Evolutionary conservation across 2,113 vertebrate genomes (phyloP).

Genomic region (Bujurquina vittata): DNA sequence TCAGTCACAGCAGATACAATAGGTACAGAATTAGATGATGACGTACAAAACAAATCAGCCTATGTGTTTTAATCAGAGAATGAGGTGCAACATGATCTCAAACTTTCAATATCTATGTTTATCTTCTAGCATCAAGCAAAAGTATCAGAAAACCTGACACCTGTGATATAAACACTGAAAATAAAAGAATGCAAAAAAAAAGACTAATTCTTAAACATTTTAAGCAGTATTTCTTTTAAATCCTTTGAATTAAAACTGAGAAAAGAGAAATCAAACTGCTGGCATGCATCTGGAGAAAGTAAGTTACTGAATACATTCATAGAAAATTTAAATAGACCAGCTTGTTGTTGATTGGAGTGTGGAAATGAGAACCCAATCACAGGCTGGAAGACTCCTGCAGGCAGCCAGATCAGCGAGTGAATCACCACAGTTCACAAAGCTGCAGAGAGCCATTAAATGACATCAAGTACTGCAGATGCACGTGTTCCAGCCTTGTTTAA

Average conservation of each 20-base stretch:
- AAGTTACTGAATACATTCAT: not conserved
- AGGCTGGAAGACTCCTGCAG: conserved; percentile 15
- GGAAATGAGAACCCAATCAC: conserved; percentile 43
- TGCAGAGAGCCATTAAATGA: conserved; percentile 10
- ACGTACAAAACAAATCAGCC: not conserved
- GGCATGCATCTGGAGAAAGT: not conserved
- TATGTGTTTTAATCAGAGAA: not conserved
- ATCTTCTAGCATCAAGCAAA: not conserved
- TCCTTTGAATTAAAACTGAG: not conserved
- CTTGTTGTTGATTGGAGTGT: conserved; percentile 50
- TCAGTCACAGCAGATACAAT: too few species aligned
- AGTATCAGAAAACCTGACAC: not conserved
- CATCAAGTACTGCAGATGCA: not conserved
- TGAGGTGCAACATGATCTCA: not conserved
- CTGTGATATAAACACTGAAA: not conserved
- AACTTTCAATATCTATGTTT: not conserved
- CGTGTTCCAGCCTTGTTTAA: not conserved
- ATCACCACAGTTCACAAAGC: conserved; percentile 34
- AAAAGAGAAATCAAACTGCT: not conserved
- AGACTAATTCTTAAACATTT: not conserved
- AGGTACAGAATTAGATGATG: not conserved
- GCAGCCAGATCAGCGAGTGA: conserved; percentile 21
- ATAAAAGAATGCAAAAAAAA: too few species aligned
- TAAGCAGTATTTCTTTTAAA: not conserved
- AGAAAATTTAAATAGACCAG: conserved; percentile 21